phyloP scores from a whole-genome alignment of 1,140 invertebrate genomes.

The Dendroctonus ponderosae region DNA sequence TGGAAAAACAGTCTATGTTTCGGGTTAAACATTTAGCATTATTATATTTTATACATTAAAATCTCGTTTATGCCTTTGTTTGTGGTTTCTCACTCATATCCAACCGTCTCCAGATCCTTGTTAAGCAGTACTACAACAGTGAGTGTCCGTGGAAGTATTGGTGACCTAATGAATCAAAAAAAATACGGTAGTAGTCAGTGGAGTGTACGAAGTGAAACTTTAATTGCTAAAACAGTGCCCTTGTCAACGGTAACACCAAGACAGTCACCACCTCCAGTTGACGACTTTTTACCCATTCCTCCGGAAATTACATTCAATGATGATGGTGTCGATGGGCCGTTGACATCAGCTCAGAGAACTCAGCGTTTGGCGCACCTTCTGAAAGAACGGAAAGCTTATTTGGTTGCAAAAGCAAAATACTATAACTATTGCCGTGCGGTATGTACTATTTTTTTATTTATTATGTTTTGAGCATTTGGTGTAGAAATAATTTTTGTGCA shows the following conservation, averaged over 20 bases:
- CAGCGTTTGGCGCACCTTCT: slow-evolving; percentile 65
- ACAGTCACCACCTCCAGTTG: slow-evolving; percentile 48
- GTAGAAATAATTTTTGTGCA: neutral
- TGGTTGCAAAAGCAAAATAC: slow-evolving; percentile 25
- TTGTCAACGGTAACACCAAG: slow-evolving; percentile 66
- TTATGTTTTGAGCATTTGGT: neutral
- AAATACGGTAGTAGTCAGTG: slow-evolving; percentile 68
- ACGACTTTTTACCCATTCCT: slow-evolving; percentile 4
- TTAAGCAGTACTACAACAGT: slow-evolving; percentile 51
- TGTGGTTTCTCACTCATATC: neutral
- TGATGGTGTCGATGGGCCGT: slow-evolving; percentile 38
- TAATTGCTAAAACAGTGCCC: slow-evolving; percentile 68
- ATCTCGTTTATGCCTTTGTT: too few relatives aligned
- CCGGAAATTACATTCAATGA: slow-evolving; percentile 32
- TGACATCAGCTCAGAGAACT: slow-evolving; percentile 66
- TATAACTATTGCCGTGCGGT: slow-evolving; percentile 24
- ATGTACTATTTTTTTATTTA: slow-evolving; percentile 1
- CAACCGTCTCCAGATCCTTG: slow-evolving; percentile 43
- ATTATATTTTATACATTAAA: too few relatives aligned
- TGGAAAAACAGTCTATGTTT: too few relatives aligned
- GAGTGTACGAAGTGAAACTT: slow-evolving; percentile 64
- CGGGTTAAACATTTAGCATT: too few relatives aligned
- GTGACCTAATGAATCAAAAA: slow-evolving; percentile 74
- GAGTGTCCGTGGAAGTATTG: slow-evolving; percentile 64
- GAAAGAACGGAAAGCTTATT: slow-evolving; percentile 50